Conservation (phyloP, 2,888 invertebrate species). For the Cerceris rybyensis region DNA sequence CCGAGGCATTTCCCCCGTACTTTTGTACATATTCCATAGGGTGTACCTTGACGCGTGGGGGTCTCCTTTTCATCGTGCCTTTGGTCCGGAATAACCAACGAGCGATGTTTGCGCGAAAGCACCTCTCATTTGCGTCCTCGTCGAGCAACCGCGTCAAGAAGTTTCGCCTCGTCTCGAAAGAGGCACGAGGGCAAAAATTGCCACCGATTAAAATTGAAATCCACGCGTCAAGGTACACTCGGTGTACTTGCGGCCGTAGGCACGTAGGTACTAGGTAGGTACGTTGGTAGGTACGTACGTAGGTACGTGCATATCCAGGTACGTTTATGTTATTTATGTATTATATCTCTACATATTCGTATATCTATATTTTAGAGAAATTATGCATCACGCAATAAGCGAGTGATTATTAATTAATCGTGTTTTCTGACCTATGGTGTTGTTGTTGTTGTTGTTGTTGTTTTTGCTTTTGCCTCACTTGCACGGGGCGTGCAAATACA, state of each 20-base stretch:
- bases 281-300: background rate
- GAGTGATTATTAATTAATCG: conserved; percentile 49
- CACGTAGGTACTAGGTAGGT: background rate
- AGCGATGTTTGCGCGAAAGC: too few species aligned
- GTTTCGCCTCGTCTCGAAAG: too few species aligned
- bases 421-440: conserved; percentile 73
- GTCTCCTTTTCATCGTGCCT: too few species aligned
- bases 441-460: conserved; percentile 73
- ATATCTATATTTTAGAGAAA: conserved; percentile 24
- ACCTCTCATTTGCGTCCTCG: too few species aligned
- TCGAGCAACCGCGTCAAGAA: too few species aligned
- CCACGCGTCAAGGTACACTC: too few species aligned
- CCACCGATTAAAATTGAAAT: too few species aligned
- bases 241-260: background rate
- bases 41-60: background rate
- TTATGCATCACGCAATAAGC: conserved; percentile 36
- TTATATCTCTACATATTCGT: background rate
- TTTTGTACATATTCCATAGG: conserved; percentile 2
- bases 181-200: too few species aligned
- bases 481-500: conserved; percentile 71
- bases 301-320: conserved; percentile 23
- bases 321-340: conserved; percentile 1
- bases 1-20: conserved; percentile 10
- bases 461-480: conserved; percentile 74
- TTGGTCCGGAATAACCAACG: too few species aligned